Percentiles rank a stretch among this genome's conserved stretches.
phyloP scores from a whole-genome alignment of 2,113 vertebrate genomes.

The Trochalopteron elliotii region DNA sequence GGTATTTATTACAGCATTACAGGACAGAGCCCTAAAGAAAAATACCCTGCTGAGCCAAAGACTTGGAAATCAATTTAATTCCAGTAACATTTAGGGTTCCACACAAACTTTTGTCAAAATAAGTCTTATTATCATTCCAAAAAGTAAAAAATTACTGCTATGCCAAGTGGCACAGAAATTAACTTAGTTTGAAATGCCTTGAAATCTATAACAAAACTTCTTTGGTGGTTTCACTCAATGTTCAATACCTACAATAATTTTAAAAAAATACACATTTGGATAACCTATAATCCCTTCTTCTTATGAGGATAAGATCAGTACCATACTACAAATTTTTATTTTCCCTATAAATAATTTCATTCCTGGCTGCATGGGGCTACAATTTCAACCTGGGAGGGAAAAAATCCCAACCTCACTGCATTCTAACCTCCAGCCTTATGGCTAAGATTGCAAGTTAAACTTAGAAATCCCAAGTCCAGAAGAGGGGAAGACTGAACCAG shows the following conservation, averaged over 20 bases:
- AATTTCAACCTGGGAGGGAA: neutral
- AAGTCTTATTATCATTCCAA: neutral
- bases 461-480: neutral
- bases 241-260: neutral
- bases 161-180: neutral
- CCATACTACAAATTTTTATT: neutral
- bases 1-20: neutral
- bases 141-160: neutral
- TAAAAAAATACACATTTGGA: neutral
- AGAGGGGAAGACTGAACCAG: neutral
- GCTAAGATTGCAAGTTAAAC: neutral
- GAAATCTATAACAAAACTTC: neutral
- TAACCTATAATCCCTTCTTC: neutral
- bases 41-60: neutral
- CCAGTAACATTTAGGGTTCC: neutral
- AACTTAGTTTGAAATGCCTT: neutral
- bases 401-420: neutral
- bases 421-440: neutral
- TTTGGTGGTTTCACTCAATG: neutral
- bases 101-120: neutral
- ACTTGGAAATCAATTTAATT: neutral
- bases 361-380: neutral
- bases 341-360: neutral
- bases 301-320: neutral
- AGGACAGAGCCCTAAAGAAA: neutral